Percentiles rank a stretch among this genome's conserved stretches.
Conservation (phyloP, 2,888 invertebrate genomes). For the Andrena fulva region DNA sequence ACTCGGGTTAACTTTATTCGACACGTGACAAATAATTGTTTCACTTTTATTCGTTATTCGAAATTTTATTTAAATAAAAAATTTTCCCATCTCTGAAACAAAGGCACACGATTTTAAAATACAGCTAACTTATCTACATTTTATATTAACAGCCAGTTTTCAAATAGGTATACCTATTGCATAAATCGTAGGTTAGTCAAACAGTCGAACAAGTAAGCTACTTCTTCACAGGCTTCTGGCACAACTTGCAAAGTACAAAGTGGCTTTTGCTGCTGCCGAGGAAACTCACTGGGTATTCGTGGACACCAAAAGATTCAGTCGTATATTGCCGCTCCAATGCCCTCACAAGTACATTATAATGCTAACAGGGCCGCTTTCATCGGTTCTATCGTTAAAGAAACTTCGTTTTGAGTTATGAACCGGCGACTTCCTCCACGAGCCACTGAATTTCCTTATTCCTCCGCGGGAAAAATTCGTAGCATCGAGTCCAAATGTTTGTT, state of each 20-base stretch:
- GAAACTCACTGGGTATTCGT: constrained; percentile 63
- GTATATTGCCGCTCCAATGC: constrained; percentile 70
- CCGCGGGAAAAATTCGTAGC: constrained; percentile 31
- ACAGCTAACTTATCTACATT: too few relatives aligned
- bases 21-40: too few relatives aligned
- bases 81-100: too few relatives aligned
- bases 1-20: too few relatives aligned
- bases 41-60: too few relatives aligned
- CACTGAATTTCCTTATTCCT: neutral
- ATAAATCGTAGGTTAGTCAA: neutral
- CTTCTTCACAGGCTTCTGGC: constrained; percentile 17
- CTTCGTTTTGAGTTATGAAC: constrained; percentile 55
- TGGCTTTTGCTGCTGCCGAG: constrained; percentile 68
- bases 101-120: too few relatives aligned
- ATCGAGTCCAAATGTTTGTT: constrained; percentile 33
- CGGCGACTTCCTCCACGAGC: neutral
- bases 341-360: constrained; percentile 71
- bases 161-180: neutral
- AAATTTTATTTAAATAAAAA: too few relatives aligned
- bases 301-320: constrained; percentile 54
- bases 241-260: constrained; percentile 72
- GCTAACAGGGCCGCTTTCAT: constrained; percentile 65
- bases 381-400: constrained; percentile 69
- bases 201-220: neutral
- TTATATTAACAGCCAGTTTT: neutral